A percentile compares a stretch with the other conserved stretches of the same genome.
phyloP scores from a whole-genome alignment of 2,888 invertebrate genomes.

The Drosophila gaucha region DNA sequence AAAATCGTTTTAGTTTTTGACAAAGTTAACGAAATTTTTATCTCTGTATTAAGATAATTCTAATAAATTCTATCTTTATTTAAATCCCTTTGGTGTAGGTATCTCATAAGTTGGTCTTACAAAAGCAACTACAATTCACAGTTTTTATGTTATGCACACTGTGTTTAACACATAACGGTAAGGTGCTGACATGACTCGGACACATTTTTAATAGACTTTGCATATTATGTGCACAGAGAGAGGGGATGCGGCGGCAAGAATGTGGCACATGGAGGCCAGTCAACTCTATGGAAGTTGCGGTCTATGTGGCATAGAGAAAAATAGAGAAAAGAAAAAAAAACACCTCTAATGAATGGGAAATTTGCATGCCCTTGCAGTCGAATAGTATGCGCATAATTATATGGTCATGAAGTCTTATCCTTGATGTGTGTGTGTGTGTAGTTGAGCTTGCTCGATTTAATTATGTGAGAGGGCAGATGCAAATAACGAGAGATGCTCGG shows the following conservation, averaged over 20 bases:
- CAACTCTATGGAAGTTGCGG: constrained; percentile 58
- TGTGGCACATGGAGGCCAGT: constrained; percentile 62
- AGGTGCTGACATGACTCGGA: constrained; percentile 62
- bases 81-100: constrained; percentile 6
- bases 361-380: constrained; percentile 48
- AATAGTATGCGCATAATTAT: constrained; percentile 46
- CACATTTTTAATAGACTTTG: constrained; percentile 66
- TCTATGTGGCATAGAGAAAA: constrained; percentile 13
- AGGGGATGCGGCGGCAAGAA: background rate
- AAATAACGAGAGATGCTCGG: background rate
- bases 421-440: background rate
- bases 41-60: too few relatives aligned
- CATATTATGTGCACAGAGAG: constrained; percentile 30
- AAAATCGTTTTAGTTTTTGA: too few relatives aligned
- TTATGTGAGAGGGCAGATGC: background rate
- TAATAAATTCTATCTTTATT: too few relatives aligned
- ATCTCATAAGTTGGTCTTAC: constrained; percentile 13
- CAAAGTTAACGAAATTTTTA: too few relatives aligned
- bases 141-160: constrained; percentile 36
- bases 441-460: background rate
- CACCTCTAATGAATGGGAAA: constrained; percentile 41
- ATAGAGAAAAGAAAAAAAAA: constrained; percentile 11
- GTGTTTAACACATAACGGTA: constrained; percentile 34
- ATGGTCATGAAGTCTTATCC: constrained; percentile 35
- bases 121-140: background rate